Conservation (phyloP, 2,797 vertebrate genomes). For the Gadopsis marmoratus region DNA sequence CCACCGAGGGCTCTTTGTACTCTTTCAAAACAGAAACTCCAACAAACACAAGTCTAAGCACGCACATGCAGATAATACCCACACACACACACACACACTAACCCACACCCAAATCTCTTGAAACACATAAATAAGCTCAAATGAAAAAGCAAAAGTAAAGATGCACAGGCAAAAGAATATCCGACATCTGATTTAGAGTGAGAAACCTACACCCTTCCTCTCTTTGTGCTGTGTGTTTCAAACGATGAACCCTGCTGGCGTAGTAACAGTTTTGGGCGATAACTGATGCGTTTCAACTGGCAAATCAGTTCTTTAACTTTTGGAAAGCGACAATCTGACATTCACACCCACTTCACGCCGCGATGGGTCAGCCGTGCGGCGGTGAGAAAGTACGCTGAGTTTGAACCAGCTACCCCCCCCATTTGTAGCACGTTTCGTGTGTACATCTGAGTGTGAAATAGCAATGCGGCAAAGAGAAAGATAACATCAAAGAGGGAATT, state of each 20-base stretch:
- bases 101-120: conserved; percentile 32
- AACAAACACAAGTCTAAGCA: conserved; percentile 60
- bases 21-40: conserved; percentile 65
- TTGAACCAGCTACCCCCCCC: not conserved
- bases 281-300: conserved; percentile 64
- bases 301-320: conserved; percentile 5
- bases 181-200: conserved; percentile 57
- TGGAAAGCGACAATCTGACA: conserved; percentile 6
- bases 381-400: not conserved
- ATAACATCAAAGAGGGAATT: conserved; percentile 72
- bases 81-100: conserved; percentile 29
- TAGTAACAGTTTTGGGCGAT: conserved; percentile 61
- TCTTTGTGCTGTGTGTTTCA: conserved; percentile 37
- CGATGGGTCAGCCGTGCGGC: conserved; percentile 17
- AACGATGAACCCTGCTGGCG: conserved; percentile 21
- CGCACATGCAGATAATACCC: conserved; percentile 46
- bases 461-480: conserved; percentile 59
- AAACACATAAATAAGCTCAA: conserved; percentile 60
- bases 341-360: not conserved
- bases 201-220: conserved; percentile 29
- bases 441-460: conserved; percentile 40
- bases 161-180: conserved; percentile 51
- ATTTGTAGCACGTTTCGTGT: conserved; percentile 6
- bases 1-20: conserved; percentile 66
- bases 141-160: conserved; percentile 59